Conservation (phyloP, 2,797 vertebrate genomes). For the Xenops minutus region DNA sequence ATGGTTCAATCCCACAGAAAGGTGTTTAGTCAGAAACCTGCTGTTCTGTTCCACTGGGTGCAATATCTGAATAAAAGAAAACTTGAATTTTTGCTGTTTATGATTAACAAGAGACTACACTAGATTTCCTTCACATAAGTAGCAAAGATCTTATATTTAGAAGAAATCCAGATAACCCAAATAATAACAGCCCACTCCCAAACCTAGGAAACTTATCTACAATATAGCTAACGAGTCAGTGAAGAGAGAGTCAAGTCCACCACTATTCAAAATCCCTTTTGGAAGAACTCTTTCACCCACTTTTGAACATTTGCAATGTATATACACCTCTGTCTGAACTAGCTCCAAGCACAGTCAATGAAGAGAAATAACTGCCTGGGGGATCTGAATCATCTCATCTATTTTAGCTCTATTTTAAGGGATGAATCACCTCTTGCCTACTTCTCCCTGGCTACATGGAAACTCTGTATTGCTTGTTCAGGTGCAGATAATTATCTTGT, state of each 20-base stretch:
- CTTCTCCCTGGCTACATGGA: neutral
- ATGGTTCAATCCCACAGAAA: neutral
- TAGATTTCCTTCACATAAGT: neutral
- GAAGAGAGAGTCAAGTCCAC: neutral
- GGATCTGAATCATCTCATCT: constrained; percentile 2
- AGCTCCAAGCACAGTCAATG: neutral
- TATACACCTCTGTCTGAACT: neutral
- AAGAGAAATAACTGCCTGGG: neutral
- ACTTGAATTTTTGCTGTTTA: neutral
- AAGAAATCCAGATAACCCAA: neutral
- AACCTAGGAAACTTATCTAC: neutral
- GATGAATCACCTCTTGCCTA: neutral
- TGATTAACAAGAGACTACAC: neutral
- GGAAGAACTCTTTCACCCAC: neutral
- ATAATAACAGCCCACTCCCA: neutral
- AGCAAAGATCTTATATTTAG: neutral
- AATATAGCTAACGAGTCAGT: neutral
- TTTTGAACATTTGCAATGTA: neutral
- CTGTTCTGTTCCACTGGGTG: neutral
- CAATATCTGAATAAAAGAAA: neutral
- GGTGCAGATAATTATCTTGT: neutral
- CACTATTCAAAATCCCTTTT: neutral
- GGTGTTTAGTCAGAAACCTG: neutral
- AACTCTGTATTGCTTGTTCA: neutral
- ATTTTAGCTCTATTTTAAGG: neutral